Evolutionary conservation across 2,888 invertebrate species (phyloP).

Genomic region (Thereva unica): DNA sequence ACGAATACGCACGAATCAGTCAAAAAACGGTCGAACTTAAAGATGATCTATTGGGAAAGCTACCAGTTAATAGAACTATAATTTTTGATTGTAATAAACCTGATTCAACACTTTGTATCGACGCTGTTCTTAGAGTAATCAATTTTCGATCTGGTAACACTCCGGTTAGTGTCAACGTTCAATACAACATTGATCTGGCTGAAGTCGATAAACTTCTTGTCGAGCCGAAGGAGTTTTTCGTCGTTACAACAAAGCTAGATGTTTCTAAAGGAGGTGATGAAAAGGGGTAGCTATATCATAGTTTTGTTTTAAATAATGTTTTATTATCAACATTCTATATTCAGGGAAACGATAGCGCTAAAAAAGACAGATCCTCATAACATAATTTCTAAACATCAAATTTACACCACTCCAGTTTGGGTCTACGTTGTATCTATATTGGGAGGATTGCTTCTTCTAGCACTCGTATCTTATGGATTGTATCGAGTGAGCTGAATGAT

Average conservation of each 20-base stretch:
- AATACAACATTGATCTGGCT: constrained; percentile 53
- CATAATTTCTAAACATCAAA: constrained; percentile 56
- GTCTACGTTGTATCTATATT: constrained; percentile 58
- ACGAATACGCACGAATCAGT: constrained; percentile 52
- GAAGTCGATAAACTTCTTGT: constrained; percentile 55
- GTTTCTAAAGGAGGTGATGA: constrained; percentile 51
- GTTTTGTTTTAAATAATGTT: background rate
- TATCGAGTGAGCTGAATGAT: constrained; percentile 49
- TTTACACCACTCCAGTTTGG: constrained; percentile 55
- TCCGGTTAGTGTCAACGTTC: constrained; percentile 51
- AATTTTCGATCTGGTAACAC: constrained; percentile 51
- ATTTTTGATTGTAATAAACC: constrained; percentile 56
- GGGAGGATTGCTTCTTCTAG: constrained; percentile 56
- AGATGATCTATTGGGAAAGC: constrained; percentile 52
- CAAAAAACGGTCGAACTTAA: constrained; percentile 50
- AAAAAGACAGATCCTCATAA: constrained; percentile 53
- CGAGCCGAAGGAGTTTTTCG: constrained; percentile 58
- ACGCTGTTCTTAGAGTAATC: constrained; percentile 52
- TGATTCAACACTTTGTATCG: constrained; percentile 51
- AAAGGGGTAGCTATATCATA: constrained; percentile 40
- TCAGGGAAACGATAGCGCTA: constrained; percentile 47
- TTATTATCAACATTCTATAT: constrained; percentile 4
- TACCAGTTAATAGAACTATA: constrained; percentile 57
- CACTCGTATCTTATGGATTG: constrained; percentile 55
- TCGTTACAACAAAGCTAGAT: constrained; percentile 51